Conservation (phyloP, 2,888 invertebrate genomes). For the Myathropa florea region DNA sequence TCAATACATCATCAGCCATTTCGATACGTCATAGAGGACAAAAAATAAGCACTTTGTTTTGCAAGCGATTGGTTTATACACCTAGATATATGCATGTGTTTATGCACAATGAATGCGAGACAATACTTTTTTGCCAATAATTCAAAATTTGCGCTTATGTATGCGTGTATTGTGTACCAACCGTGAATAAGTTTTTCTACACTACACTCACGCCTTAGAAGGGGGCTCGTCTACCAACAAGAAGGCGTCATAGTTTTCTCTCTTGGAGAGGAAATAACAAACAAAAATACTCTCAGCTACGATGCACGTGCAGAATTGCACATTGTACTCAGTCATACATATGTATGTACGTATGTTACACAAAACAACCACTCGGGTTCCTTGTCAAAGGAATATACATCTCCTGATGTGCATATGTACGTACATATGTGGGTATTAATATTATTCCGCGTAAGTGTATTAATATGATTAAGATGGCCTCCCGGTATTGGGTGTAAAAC, state of each 20-base stretch:
- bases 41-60: background rate
- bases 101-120: background rate
- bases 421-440: background rate
- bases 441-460: no score
- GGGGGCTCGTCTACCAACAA: constrained; percentile 49
- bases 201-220: background rate
- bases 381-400: background rate
- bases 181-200: background rate
- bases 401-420: background rate
- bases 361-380: background rate
- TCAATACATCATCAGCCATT: no score
- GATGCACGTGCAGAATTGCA: constrained; percentile 26
- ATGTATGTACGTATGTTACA: background rate
- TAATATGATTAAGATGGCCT: background rate
- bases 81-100: background rate
- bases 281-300: background rate
- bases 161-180: no score
- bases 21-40: background rate
- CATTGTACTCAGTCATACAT: background rate
- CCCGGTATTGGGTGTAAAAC: background rate
- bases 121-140: background rate
- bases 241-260: constrained; percentile 36
- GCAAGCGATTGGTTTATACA: background rate
- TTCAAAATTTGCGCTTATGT: background rate
- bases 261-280: constrained; percentile 5